A percentile compares a stretch with the other conserved stretches of the same genome.
Evolutionary conservation across 37 sponge, comb jelly and placozoan genomes (phyloP).

Genomic region (Oscarella lobularis): DNA sequence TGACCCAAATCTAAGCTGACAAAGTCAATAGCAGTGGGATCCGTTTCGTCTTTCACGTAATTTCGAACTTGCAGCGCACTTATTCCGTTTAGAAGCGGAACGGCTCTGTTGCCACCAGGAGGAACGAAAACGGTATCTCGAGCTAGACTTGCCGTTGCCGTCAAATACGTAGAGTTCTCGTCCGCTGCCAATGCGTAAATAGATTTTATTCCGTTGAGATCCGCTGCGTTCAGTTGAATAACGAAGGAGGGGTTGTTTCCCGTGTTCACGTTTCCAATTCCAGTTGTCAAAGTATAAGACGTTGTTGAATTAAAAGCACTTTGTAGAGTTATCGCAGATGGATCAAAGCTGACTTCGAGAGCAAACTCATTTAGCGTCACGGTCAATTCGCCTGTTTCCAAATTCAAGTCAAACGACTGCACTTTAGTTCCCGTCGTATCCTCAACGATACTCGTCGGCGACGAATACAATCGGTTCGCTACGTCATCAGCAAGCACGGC

Average conservation of each 20-base stretch:
- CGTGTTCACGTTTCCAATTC: background rate
- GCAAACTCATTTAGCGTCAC: slow-evolving; percentile 11
- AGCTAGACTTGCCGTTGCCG: background rate
- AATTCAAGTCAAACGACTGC: slow-evolving; percentile 8
- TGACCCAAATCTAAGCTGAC: background rate
- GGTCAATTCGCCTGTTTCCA: slow-evolving; percentile 7
- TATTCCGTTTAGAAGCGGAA: slow-evolving; percentile 1
- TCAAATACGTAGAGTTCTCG: slow-evolving; percentile 10
- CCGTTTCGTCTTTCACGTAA: background rate
- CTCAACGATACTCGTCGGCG: slow-evolving; percentile 19
- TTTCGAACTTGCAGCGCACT: background rate
- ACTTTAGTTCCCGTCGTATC: slow-evolving; percentile 13
- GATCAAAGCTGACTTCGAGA: background rate
- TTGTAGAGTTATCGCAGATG: slow-evolving; percentile 15
- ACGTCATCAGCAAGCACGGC: slow-evolving; percentile 6
- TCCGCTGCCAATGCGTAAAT: slow-evolving; percentile 4
- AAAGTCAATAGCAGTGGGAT: background rate
- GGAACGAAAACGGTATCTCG: slow-evolving; percentile 1
- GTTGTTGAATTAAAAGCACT: slow-evolving; percentile 13
- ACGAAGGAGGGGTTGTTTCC: background rate
- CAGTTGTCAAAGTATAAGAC: background rate
- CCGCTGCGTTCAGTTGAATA: slow-evolving; percentile 3
- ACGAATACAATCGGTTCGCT: background rate
- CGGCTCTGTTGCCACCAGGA: background rate
- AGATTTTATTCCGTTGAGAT: slow-evolving; percentile 12